These are phyloP conservation scores for Tachina fera DNA, from an alignment of 2,888 invertebrate species.

Conservation along the genomic window DNA sequence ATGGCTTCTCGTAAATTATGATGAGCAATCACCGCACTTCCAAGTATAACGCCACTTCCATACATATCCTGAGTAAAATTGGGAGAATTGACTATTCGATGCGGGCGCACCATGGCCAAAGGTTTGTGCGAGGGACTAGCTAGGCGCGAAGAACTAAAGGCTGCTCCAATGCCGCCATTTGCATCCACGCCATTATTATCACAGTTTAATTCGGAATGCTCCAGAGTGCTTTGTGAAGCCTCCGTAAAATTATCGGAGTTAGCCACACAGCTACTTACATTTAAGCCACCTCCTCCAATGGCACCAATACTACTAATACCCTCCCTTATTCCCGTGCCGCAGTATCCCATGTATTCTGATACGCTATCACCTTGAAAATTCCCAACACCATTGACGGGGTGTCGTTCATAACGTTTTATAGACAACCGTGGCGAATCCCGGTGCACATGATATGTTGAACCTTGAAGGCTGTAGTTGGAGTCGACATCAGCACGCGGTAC, in stretches of 20 bases:
- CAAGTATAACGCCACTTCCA: constrained; percentile 68
- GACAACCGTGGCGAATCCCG: constrained; percentile 82
- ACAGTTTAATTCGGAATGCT: constrained; percentile 83
- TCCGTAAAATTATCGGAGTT: constrained; percentile 76
- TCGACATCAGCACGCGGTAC: constrained; percentile 86
- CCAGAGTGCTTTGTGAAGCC: constrained; percentile 80
- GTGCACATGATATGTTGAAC: constrained; percentile 80
- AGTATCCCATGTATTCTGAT: constrained; percentile 74
- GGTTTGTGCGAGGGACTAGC: constrained; percentile 76
- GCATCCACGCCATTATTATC: constrained; percentile 78
- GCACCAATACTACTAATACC: constrained; percentile 54
- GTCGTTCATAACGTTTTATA: constrained; percentile 83
- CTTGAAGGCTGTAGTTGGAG: constrained; percentile 85
- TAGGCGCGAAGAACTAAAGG: constrained; percentile 59
- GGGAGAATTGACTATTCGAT: constrained; percentile 83
- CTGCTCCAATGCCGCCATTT: constrained; percentile 72
- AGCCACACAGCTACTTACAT: constrained; percentile 59
- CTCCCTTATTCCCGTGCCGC: constrained; percentile 70
- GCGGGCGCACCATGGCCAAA: constrained; percentile 82
- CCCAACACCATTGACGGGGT: constrained; percentile 83
- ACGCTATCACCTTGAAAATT: constrained; percentile 77
- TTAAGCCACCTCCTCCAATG: constrained; percentile 68
- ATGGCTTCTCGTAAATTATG: constrained; percentile 85
- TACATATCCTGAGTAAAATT: constrained; percentile 76
- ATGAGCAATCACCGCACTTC: constrained; percentile 71